These are phyloP conservation scores for Perizoma flavofasciatum DNA, from an alignment of 2,888 invertebrate genomes.

Conservation along the genomic window DNA sequence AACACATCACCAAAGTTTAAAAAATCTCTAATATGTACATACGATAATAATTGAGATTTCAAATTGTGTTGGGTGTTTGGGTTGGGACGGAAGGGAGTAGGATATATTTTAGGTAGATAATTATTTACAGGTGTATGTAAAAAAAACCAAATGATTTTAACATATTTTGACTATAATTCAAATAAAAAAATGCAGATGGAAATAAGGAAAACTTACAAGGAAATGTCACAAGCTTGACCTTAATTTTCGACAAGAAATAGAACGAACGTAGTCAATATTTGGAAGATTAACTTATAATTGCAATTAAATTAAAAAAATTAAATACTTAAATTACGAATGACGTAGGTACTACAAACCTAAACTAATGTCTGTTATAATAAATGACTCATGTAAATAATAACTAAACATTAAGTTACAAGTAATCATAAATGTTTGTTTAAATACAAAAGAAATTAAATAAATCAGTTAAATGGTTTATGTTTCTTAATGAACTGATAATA, in stretches of 20 bases:
- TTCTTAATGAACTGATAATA: constrained; percentile 83
- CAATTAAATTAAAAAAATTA: constrained; percentile 82
- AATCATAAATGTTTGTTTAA: constrained; percentile 77
- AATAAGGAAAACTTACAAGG: constrained; percentile 82
- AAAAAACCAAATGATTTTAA: constrained; percentile 65
- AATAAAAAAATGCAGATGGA: constrained; percentile 83
- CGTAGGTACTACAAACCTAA: constrained; percentile 77
- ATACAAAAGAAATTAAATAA: constrained; percentile 83
- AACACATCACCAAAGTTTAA: no score
- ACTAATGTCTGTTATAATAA: constrained; percentile 81
- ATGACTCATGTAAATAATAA: constrained; percentile 71
- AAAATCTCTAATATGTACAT: no score
- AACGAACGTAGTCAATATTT: constrained; percentile 76
- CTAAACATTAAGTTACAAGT: constrained; percentile 70
- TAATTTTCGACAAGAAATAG: constrained; percentile 73
- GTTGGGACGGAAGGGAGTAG: background rate
- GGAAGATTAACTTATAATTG: constrained; percentile 79
- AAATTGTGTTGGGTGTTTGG: no score
- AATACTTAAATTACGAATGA: constrained; percentile 82
- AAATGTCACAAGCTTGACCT: constrained; percentile 80
- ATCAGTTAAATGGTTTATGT: constrained; percentile 80
- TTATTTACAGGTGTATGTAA: constrained; percentile 49
- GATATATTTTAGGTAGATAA: constrained; percentile 16
- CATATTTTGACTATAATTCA: constrained; percentile 84
- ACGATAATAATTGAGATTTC: no score